Base-by-base conservation (phyloP, 2,888 invertebrate genomes). In the Dendrolimus houi region DNA sequence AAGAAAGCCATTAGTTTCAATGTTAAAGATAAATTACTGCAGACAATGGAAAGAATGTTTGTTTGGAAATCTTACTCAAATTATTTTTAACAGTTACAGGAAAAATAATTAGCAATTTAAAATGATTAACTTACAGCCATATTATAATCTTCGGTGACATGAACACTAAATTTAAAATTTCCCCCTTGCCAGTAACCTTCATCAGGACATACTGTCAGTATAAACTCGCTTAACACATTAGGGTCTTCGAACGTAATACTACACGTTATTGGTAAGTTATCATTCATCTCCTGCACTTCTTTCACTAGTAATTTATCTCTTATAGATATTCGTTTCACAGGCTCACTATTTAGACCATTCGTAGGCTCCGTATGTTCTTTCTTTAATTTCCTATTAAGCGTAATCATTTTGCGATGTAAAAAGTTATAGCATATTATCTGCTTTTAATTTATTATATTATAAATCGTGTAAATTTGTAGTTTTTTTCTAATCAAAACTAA, bases 81-180 rank as follows among this genome's bases (percentile, higher is more conserved):
- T 29, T 29, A 29, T 29, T 29, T 1, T 29, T 29, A 29, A 29
- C 2, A 29, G 29, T 29, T 29, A 29, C 29, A 29, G 29, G 3
- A 6, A 29, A 29, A 29, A 0, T 29, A 29, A 29, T 29, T 29
- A 29, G 6, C 29, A 29, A 29, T 29, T n/a, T 29, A 29, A 29
- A 29, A 29, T 29, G 3, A 29, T 29, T 47, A 74, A 93, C 94
- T 93, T 92, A 98, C 98, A 83, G 96, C 95, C 94, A 98, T 98
- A 86, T 98, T 98, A 92, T 98, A 98, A 67, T 98, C 98, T 77
- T 98, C 97, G 40, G 97, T 96, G 59, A 98, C 96, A 74, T 92
- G 92, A 67, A 98, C 93, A 75, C 94, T 93, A 85, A 99, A 99
- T 77, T 93, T 92, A 86, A 98, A 99, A 67, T 92, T 93, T 52